Evolutionary conservation across 1,140 invertebrate species (phyloP).

Genomic region (Brachionus paranguensis): DNA sequence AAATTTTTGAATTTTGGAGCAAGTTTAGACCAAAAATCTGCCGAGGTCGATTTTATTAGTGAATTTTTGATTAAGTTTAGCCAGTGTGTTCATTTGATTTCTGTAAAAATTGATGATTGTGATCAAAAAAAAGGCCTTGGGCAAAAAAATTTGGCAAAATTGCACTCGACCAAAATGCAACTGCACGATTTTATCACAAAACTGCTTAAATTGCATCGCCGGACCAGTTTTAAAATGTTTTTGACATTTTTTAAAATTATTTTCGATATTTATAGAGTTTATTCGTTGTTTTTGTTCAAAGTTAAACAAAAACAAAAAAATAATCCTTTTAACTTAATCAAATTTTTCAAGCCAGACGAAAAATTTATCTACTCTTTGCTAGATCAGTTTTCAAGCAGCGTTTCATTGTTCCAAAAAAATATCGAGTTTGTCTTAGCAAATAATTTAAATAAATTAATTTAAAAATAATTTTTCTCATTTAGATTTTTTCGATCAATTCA

Average conservation of each 20-base stretch:
- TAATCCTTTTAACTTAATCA: background rate
- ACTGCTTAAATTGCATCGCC: background rate
- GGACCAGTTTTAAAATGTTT: background rate
- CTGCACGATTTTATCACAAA: background rate
- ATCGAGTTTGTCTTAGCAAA: background rate
- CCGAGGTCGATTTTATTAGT: background rate
- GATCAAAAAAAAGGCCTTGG: background rate
- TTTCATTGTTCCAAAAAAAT: background rate
- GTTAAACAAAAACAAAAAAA: background rate
- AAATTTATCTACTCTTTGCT: background rate
- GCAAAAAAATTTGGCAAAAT: background rate
- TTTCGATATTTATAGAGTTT: background rate
- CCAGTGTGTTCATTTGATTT: background rate
- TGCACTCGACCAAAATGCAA: background rate
- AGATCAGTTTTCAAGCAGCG: background rate
- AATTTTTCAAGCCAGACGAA: background rate
- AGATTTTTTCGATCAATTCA: background rate
- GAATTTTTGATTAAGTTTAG: background rate
- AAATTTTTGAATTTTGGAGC: background rate
- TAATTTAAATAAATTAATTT: background rate
- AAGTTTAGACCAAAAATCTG: background rate
- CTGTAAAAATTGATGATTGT: background rate
- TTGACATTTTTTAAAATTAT: background rate
- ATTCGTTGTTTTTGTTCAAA: background rate
- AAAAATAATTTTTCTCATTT: background rate